Conservation (phyloP, 2,888 invertebrate species). For the Habroteleia sp. region DNA sequence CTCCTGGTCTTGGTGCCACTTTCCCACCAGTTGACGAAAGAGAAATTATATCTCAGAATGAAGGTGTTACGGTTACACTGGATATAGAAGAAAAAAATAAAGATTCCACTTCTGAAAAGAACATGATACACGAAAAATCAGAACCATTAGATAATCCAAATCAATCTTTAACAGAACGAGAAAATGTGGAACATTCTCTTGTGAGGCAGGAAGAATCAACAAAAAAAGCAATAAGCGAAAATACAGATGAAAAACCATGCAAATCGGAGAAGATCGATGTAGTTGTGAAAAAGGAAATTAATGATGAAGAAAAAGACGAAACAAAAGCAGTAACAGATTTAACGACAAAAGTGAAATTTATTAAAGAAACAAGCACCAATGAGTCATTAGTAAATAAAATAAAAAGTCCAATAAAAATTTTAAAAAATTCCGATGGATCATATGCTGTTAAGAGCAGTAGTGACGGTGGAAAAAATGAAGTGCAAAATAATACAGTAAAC, state of each 20-base stretch:
- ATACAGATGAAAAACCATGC: no score
- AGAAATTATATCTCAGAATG: constrained; percentile 17
- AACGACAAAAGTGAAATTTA: constrained; percentile 14
- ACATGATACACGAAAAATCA: neutral
- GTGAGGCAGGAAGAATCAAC: no score
- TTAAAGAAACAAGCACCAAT: constrained; percentile 14
- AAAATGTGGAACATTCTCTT: no score
- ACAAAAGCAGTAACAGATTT: constrained; percentile 17
- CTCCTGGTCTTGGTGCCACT: constrained; percentile 75
- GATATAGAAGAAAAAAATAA: neutral
- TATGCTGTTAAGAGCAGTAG: constrained; percentile 72
- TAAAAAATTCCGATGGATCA: constrained; percentile 74
- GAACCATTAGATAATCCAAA: no score
- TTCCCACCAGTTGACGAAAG: constrained; percentile 63
- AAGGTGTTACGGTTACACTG: neutral
- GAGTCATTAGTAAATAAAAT: constrained; percentile 65
- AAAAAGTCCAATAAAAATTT: constrained; percentile 75
- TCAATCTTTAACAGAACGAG: no score
- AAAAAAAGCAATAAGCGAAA: no score
- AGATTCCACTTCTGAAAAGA: no score
- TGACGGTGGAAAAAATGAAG: constrained; percentile 40
- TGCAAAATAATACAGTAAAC: constrained; percentile 1
- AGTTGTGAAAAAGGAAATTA: neutral
- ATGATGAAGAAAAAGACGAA: constrained; percentile 8
- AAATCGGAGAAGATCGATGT: no score